Percentiles rank a stretch among this genome's conserved stretches.
Conservation (phyloP, 2,797 vertebrate genomes). For the Urophycis tenuis region DNA sequence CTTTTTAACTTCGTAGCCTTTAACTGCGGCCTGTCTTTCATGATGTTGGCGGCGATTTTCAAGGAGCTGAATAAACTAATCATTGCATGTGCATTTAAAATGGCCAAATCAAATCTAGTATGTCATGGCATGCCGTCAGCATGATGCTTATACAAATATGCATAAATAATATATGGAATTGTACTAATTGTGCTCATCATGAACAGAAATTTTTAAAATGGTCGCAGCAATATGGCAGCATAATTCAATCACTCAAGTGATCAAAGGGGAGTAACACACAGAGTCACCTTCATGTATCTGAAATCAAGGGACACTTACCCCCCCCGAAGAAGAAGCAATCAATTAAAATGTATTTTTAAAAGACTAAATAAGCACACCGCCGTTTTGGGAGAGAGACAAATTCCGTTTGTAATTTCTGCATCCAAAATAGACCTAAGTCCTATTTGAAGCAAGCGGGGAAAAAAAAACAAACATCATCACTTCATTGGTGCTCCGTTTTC, state of each 20-base stretch:
- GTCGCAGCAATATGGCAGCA: not conserved
- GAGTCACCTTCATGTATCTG: too few species aligned
- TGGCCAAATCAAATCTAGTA: not conserved
- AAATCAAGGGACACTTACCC: not conserved
- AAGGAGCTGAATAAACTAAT: not conserved
- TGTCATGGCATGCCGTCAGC: not conserved
- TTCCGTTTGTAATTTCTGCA: too few species aligned
- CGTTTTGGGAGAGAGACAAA: too few species aligned
- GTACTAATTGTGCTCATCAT: not conserved
- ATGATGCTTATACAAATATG: not conserved
- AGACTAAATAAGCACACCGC: too few species aligned
- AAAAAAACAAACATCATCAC: not conserved
- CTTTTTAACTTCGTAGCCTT: too few species aligned
- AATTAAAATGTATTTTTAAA: too few species aligned
- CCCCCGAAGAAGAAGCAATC: too few species aligned
- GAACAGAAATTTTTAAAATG: not conserved
- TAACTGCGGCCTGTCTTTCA: not conserved
- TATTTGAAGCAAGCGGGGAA: not conserved
- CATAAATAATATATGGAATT: slow-evolving; percentile 4
- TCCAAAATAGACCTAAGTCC: too few species aligned
- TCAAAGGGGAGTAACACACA: not conserved
- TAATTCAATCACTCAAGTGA: not conserved
- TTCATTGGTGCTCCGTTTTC: not conserved
- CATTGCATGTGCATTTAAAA: not conserved
- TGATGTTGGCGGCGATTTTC: not conserved